Evolutionary conservation across 2,797 vertebrate genomes (phyloP), one percentile per base, ranked within the genome.

Genomic region (Poeciliopsis infans): DNA sequence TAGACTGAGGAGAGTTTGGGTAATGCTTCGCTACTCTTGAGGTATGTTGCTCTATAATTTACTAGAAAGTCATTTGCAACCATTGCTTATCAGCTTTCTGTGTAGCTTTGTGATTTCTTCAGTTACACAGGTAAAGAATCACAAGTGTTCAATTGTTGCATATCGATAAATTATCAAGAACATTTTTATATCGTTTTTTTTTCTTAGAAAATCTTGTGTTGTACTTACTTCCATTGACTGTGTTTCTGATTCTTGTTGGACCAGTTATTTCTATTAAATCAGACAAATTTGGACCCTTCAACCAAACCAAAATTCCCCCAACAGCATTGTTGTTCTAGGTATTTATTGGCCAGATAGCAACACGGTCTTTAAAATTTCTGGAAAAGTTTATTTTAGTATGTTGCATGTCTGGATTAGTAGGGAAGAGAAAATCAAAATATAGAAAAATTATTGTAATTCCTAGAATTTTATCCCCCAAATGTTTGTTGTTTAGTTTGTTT

Each of bases 1-100:
- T 75, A 70, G 74, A 57, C 68, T 2, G 76, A 78, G 41, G 1
- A 55, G 7, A 72, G 79, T 74, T 25, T 68, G 53, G 39, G 20
- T 82, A 61, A 46, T 7, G 28, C 47, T 77, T 7, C 5, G 25
- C 70, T 1, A 1, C 46, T 11, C 74, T 57, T 72, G n/a, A 74
- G 69, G 66, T 51, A 49, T 68, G 53, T 49, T 47, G 5, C 57
- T 72, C 46, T 25, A n/a, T 47, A 46, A 39, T 36, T 55, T 47
- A 69, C 39, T 13, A 43, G 23, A 43, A 43, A 43, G 39, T 45
- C 5, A 25, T 68, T 68, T 12, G 13, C 10, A 18, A 18, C 36
- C 4, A 41, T 41, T 41, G 64, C 64, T 41, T 68, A 25, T 41
- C 20, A 5, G 4, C 23, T 64, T 33, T 64, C 5, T 64, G 7